These are phyloP conservation scores for Todus mexicanus DNA, from an alignment of 2,797 vertebrate genomes.

Conservation along the genomic window DNA sequence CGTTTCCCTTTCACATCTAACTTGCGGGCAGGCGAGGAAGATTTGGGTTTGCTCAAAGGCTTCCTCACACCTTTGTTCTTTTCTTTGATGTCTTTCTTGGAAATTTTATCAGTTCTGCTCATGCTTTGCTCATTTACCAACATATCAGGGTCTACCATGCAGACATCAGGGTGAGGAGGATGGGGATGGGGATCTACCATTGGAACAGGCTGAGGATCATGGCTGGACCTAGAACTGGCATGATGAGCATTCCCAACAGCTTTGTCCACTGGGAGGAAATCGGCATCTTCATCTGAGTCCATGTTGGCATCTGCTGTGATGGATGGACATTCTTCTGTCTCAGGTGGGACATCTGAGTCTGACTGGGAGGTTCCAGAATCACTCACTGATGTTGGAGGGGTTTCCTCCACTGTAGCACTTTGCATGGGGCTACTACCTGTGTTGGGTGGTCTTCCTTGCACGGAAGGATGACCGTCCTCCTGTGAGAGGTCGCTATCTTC, in stretches of 20 bases:
- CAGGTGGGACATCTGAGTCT: conserved; percentile 89
- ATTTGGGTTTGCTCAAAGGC: conserved; percentile 84
- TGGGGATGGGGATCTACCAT: conserved; percentile 86
- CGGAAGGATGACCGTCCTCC: conserved; percentile 77
- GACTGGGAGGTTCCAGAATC: conserved; percentile 94
- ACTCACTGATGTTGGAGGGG: conserved; percentile 93
- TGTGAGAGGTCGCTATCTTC: conserved; percentile 87
- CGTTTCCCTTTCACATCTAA: conserved; percentile 84
- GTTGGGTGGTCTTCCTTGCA: conserved; percentile 79
- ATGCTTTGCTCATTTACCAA: conserved; percentile 81
- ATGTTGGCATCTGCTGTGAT: conserved; percentile 87
- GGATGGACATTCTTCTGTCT: conserved; percentile 91
- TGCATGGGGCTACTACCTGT: conserved; percentile 67
- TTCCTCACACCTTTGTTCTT: conserved; percentile 86
- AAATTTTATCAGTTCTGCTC: conserved; percentile 78
- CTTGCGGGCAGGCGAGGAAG: conserved; percentile 87
- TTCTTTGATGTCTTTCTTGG: conserved; percentile 90
- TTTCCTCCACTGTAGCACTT: conserved; percentile 86
- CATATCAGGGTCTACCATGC: conserved; percentile 95
- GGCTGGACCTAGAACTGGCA: conserved; percentile 77
- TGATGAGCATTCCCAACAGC: conserved; percentile 79
- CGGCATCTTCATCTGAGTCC: conserved; percentile 94
- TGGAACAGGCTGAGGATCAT: conserved; percentile 87
- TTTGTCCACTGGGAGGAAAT: conserved; percentile 95
- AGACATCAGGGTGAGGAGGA: conserved; percentile 91